A percentile compares a stretch with the other conserved stretches of the same genome.
Evolutionary conservation across 2,888 invertebrate genomes (phyloP).

Genomic region (Neoaliturus tenellus): DNA sequence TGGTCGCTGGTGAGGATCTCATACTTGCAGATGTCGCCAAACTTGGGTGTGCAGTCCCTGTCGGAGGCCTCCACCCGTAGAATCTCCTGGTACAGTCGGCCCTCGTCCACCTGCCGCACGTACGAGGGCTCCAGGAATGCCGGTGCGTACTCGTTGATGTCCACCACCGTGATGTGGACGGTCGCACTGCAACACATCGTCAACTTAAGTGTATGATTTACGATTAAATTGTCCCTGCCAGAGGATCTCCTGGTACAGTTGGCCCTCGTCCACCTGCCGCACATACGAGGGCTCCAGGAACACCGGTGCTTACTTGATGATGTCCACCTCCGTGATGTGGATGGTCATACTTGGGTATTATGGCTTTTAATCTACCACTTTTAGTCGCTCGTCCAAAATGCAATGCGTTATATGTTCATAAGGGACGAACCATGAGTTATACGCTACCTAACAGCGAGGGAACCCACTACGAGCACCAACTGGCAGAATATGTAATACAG

Average conservation of each 20-base stretch:
- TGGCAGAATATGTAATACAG: no score
- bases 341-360: conserved; percentile 96
- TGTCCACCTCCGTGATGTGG: conserved; percentile 96
- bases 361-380: no score
- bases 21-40: conserved; percentile 98
- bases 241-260: conserved; percentile 92
- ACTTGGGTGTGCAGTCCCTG: conserved; percentile 96
- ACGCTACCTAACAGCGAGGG: no score
- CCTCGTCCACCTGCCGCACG: conserved; percentile 93
- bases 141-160: conserved; percentile 97
- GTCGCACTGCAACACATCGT: no score
- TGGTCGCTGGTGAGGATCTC: conserved; percentile 95
- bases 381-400: no score
- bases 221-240: no score
- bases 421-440: no score
- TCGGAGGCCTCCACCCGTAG: conserved; percentile 95
- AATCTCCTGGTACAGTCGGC: conserved; percentile 92
- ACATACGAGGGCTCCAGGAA: conserved; percentile 95
- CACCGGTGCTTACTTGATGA: conserved; percentile 96
- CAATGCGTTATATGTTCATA: no score
- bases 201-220: no score
- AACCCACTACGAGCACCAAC: no score
- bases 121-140: conserved; percentile 94
- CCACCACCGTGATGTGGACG: conserved; percentile 95
- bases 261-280: conserved; percentile 92